Percentiles rank a stretch among this genome's conserved stretches.
phyloP scores from a whole-genome alignment of 1,140 invertebrate species.

The Drosophila willistoni region DNA sequence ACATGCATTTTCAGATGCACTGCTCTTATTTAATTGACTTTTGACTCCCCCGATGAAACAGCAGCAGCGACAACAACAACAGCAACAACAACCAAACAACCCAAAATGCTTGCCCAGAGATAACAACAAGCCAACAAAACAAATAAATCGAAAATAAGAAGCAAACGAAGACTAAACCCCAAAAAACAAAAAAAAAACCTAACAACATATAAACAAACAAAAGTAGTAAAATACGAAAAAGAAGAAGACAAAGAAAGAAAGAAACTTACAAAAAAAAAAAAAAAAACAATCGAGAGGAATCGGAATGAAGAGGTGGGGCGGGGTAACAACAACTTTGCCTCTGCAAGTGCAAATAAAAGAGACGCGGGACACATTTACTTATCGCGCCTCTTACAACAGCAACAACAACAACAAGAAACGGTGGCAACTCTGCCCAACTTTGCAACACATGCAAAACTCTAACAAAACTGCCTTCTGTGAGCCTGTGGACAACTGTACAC shows the following conservation, averaged over 20 bases:
- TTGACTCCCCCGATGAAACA: slow-evolving; percentile 70
- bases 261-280: slow-evolving; percentile 20
- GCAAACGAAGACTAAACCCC: slow-evolving; percentile 54
- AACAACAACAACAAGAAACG: slow-evolving; percentile 49
- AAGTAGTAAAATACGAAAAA: slow-evolving; percentile 20
- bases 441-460: slow-evolving; percentile 67
- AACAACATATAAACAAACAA: slow-evolving; percentile 55
- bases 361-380: slow-evolving; percentile 79
- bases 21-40: slow-evolving; percentile 83
- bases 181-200: slow-evolving; percentile 43
- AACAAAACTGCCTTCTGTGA: slow-evolving; percentile 45
- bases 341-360: slow-evolving; percentile 80
- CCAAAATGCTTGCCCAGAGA: slow-evolving; percentile 63
- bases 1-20: slow-evolving; percentile 71
- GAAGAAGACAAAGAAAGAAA: slow-evolving; percentile 51
- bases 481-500: slow-evolving; percentile 21
- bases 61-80: slow-evolving; percentile 30
- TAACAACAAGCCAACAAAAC: slow-evolving; percentile 80
- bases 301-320: neutral
- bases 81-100: slow-evolving; percentile 9
- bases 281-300: slow-evolving; percentile 12
- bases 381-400: slow-evolving; percentile 73
- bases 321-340: slow-evolving; percentile 51
- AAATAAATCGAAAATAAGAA: slow-evolving; percentile 77
- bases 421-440: slow-evolving; percentile 61